Percentiles rank a stretch among this genome's conserved stretches.
phyloP scores from a whole-genome alignment of 2,888 invertebrate species.

The Dryococelus australis region DNA sequence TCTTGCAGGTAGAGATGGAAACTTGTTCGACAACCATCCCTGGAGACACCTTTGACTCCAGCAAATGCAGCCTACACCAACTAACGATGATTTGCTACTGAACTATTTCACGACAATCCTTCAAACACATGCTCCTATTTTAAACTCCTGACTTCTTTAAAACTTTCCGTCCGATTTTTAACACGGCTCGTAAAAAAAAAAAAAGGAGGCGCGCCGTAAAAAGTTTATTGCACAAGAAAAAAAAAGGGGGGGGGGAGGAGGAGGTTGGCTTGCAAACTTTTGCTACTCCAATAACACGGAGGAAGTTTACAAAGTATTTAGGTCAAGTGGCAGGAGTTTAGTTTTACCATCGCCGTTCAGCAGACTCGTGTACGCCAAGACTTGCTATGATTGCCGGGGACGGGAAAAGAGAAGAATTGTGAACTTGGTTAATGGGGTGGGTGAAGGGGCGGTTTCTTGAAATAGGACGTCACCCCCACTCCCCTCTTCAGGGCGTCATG shows the following conservation, averaged over 20 bases:
- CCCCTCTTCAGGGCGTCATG: neutral
- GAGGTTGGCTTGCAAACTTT: constrained; percentile 2
- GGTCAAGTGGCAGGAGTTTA: neutral
- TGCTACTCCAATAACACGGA: neutral
- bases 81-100: too few relatives aligned
- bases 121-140: too few relatives aligned
- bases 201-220: neutral
- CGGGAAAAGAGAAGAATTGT: too few relatives aligned
- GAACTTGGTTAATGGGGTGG: too few relatives aligned
- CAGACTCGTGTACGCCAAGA: neutral
- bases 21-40: too few relatives aligned
- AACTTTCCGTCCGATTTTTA: neutral
- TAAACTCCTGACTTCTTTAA: neutral
- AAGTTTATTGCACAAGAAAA: neutral
- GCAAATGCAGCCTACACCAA: too few relatives aligned
- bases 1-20: too few relatives aligned
- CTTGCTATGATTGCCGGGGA: neutral
- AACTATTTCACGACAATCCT: too few relatives aligned
- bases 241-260: neutral
- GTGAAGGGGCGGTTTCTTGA: neutral
- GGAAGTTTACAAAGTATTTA: constrained; percentile 8
- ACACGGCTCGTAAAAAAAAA: neutral
- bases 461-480: neutral
- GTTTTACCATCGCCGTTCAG: neutral
- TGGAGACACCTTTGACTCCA: too few relatives aligned